phyloP scores from a whole-genome alignment of 2,888 invertebrate species.

The Celastrina argiolus region DNA sequence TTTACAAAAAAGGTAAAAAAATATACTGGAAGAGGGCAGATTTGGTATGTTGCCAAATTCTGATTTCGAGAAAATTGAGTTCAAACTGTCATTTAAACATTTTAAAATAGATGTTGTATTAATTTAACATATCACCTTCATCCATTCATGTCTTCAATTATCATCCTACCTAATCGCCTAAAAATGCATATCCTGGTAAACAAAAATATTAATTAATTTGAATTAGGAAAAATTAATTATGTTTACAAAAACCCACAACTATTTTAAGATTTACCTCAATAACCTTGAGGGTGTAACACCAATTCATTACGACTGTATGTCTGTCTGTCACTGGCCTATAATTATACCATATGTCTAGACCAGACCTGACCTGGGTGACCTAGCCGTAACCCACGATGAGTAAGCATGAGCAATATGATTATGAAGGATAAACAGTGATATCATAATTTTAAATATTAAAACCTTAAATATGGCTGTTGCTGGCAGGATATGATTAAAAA shows the following conservation, averaged over 20 bases:
- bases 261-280: neutral
- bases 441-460: neutral
- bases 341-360: conserved; percentile 16
- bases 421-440: conserved; percentile 9
- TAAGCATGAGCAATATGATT: conserved; percentile 5
- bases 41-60: too few relatives aligned
- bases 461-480: neutral
- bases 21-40: too few relatives aligned
- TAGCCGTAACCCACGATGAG: neutral
- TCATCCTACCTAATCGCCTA: neutral
- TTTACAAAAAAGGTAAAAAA: too few relatives aligned
- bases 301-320: conserved; percentile 4
- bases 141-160: too few relatives aligned
- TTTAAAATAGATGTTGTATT: too few relatives aligned
- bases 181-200: neutral
- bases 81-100: too few relatives aligned
- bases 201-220: neutral
- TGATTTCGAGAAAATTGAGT: too few relatives aligned
- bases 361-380: conserved; percentile 18
- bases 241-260: neutral
- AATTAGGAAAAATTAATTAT: neutral
- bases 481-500: neutral
- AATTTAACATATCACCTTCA: too few relatives aligned
- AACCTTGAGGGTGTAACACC: conserved; percentile 12
- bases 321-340: conserved; percentile 18